phyloP scores from a whole-genome alignment of 2,113 vertebrate species.

The Bubo scandiacus region DNA sequence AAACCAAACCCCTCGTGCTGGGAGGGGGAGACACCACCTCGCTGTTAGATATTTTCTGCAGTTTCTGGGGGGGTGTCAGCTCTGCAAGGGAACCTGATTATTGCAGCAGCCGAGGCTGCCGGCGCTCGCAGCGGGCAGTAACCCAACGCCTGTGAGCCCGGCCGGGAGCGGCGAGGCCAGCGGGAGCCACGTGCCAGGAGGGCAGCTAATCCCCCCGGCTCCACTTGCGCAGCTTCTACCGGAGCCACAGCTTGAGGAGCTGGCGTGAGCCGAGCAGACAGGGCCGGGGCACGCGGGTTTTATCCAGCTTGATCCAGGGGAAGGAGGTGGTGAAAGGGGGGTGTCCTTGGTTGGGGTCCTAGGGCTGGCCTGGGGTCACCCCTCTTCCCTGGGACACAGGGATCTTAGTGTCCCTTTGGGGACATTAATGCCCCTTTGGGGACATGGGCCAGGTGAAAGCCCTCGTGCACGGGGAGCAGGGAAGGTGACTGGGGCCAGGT shows the following conservation, averaged over 20 bases:
- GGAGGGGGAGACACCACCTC: not conserved
- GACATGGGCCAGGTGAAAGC: not conserved
- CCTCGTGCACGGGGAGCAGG: accelerated
- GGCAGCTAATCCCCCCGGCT: not conserved
- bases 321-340: not conserved
- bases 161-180: not conserved
- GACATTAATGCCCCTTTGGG: not conserved
- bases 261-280: not conserved
- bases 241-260: not conserved
- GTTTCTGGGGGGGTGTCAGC: not conserved
- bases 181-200: conserved; percentile 44
- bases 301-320: not conserved
- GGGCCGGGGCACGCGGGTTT: accelerated
- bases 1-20: not conserved
- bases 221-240: not conserved
- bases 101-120: not conserved
- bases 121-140: conserved; percentile 14
- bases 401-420: not conserved
- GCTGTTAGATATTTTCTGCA: too few species aligned
- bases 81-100: not conserved
- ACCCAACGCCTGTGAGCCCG: not conserved
- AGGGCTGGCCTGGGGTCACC: not conserved
- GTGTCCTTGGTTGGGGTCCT: not conserved
- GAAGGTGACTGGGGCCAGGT: not conserved
- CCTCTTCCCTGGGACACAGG: accelerated